Evolutionary conservation across 2,113 vertebrate species (phyloP), one percentile per base, ranked within the genome.

Genomic region (Aythya baeri): DNA sequence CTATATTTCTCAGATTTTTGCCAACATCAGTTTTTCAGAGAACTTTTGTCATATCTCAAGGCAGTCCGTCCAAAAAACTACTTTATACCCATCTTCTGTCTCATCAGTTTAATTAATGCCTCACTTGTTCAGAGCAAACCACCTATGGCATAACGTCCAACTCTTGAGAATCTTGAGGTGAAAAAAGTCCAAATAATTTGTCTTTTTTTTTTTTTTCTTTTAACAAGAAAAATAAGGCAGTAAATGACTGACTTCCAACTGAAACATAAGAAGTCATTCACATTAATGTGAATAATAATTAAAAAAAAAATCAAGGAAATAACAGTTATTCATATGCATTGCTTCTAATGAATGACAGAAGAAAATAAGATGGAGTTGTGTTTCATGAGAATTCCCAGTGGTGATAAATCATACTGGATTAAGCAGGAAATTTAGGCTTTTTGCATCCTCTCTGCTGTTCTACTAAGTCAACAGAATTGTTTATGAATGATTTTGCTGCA

Each of bases 381-480:
- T 90, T 79, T 79, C 31, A 61, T 85, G 55, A 72, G 52, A 89
- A 84, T 46, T 91, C 88, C 49, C 61, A 68, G 38, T 76, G 58
- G 74, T 91, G 23, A 93, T 89, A 91, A 94, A 92, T 92, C 71
- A 87, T 73, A 76, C 44, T 73, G 29, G 26, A 84, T 49, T 84
- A 76, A 38, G n/a, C 43, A 61, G 34, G 61, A 81, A 26, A 84
- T 90, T 91, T 58, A 81, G 44, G 17, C 63, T 89, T 93, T 92
- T 91, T 84, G 10, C 78, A 50, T 92, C 1, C 0, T 74, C 7
- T 62, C 78, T 83, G 32, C 34, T 32, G 13, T 79, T 92, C 54
- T 85, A 36, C n/a, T 82, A 76, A 73, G 78, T 83, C 68, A 87
- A 38, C 23, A 63, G 38, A 65, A 9, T 68, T 78, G 63, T 54